Evolutionary conservation across 2,797 vertebrate genomes (phyloP).

Genomic region (Crax fasciolata): DNA sequence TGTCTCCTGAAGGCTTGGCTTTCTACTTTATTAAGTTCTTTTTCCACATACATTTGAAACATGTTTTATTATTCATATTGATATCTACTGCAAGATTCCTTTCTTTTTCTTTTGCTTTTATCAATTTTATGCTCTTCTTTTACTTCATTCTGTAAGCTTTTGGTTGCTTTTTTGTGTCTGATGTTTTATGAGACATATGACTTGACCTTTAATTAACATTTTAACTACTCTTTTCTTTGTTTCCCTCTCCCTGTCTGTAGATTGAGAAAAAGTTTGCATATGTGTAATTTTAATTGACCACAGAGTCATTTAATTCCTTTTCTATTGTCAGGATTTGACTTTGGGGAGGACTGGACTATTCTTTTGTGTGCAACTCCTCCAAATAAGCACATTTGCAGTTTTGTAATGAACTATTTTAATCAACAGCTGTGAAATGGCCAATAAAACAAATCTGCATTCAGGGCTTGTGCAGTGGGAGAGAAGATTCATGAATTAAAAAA

Average conservation of each 20-base stretch:
- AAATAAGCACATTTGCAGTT: conserved; percentile 58
- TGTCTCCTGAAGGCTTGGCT: conserved; percentile 66
- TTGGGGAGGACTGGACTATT: not conserved
- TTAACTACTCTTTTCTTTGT: not conserved
- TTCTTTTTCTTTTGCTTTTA: conserved; percentile 14
- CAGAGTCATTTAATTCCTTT: not conserved
- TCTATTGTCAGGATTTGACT: conserved; percentile 26
- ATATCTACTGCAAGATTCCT: not conserved
- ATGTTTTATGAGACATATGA: not conserved
- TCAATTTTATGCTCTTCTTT: not conserved
- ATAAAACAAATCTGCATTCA: conserved; percentile 62
- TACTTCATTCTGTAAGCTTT: conserved; percentile 6
- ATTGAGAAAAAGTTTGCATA: not conserved
- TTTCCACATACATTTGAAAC: conserved; percentile 19
- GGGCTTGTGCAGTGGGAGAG: not conserved
- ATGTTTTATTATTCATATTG: conserved; percentile 33
- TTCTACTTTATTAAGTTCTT: conserved; percentile 47
- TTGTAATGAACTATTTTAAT: conserved; percentile 65
- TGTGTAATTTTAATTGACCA: conserved; percentile 53
- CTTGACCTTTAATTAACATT: conserved; percentile 71
- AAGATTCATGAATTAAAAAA: not conserved
- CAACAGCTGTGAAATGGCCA: conserved; percentile 65
- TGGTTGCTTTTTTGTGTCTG: not conserved
- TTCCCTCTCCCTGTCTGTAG: not conserved
- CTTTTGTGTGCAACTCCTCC: conserved; percentile 23